Base-by-base conservation (phyloP, 1,140 invertebrate species). In the Pseudobourletiella spinata region DNA sequence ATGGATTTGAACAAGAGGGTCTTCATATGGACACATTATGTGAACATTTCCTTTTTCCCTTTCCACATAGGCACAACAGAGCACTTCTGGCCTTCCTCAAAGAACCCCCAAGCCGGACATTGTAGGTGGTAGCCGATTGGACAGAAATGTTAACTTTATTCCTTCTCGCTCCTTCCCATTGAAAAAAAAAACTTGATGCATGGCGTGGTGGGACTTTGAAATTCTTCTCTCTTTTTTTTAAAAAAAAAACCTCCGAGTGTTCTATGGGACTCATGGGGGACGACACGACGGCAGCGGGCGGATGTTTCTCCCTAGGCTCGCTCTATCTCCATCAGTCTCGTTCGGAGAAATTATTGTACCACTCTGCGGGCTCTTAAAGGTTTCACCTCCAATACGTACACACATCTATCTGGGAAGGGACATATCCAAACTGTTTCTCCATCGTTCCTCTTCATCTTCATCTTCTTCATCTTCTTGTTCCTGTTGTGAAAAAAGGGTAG, bases 401-500 rank as follows among this genome's bases (percentile, higher is more conserved):
- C n/a, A n/a, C n/a, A n/a, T n/a, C n/a, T n/a, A n/a, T n/a, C n/a
- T n/a, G n/a, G n/a, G n/a, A n/a, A n/a, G n/a, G n/a, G n/a, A n/a
- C n/a, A n/a, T n/a, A n/a, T n/a, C n/a, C n/a, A n/a, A n/a, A n/a
- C n/a, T n/a, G n/a, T n/a, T n/a, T n/a, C n/a, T n/a, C n/a, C n/a
- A n/a, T n/a, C n/a, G n/a, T n/a, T n/a, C n/a, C n/a, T n/a, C n/a
- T n/a, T n/a, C n/a, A n/a, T n/a, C n/a, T n/a, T n/a, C n/a, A n/a
- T n/a, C n/a, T n/a, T n/a, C n/a, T n/a, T n/a, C n/a, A n/a, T n/a
- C n/a, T n/a, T n/a, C n/a, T n/a, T n/a, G n/a, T 39, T 39, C n/a
- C 8, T 39, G 22, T 51, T 46, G 44, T 46, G 48, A 8, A 51
- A 51, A n/a, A 51, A 51, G 48, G 48, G 48, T 51, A 51, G 48